Evolutionary conservation across 2,113 vertebrate genomes (phyloP).

Genomic region (Malurus cyaneus): DNA sequence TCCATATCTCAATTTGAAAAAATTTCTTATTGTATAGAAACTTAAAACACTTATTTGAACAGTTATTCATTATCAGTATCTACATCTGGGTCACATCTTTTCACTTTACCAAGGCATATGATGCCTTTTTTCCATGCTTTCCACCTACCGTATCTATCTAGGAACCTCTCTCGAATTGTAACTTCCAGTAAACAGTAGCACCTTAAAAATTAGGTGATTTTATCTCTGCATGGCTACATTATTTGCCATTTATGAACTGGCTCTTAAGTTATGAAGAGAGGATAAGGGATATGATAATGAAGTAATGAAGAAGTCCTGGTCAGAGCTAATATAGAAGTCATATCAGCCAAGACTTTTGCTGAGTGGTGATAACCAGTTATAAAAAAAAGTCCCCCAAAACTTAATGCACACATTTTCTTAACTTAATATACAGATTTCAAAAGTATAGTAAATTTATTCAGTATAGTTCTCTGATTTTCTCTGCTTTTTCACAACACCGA

Average conservation of each 20-base stretch:
- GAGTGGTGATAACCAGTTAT: background rate
- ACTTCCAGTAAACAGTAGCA: background rate
- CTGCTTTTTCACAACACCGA: background rate
- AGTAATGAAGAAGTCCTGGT: background rate
- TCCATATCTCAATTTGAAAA: background rate
- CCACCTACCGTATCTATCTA: background rate
- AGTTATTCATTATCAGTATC: background rate
- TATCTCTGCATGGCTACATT: background rate
- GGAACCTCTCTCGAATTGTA: background rate
- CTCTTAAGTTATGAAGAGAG: background rate
- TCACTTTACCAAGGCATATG: background rate
- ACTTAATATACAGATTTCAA: background rate
- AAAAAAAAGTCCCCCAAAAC: background rate
- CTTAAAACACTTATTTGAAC: background rate
- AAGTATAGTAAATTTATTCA: background rate
- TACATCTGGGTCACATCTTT: background rate
- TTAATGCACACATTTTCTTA: background rate
- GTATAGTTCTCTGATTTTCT: background rate
- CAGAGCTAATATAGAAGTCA: background rate
- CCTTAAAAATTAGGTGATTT: background rate
- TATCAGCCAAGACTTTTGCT: background rate
- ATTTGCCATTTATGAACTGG: background rate
- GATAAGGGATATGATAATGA: background rate
- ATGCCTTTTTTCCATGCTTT: accelerated
- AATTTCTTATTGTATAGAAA: background rate